Evolutionary conservation across 2,797 vertebrate genomes (phyloP).

Genomic region (Bufotes viridis): DNA sequence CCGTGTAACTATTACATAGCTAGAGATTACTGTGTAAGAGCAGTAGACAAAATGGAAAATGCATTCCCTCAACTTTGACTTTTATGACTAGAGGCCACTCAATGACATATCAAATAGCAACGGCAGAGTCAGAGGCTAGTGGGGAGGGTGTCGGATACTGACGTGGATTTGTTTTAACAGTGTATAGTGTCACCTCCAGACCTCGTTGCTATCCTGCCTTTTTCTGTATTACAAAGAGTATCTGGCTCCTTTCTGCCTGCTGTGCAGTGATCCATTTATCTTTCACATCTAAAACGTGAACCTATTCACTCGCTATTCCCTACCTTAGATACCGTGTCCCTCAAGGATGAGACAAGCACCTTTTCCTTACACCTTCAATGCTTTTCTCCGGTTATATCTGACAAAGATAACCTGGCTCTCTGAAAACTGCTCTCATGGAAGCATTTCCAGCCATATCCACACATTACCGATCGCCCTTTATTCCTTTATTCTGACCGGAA

Average conservation of each 20-base stretch:
- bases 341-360: slow-evolving; percentile 38
- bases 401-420: slow-evolving; percentile 45
- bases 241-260: slow-evolving; percentile 54
- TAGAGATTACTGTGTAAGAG: not conserved
- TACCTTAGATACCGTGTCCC: slow-evolving; percentile 44
- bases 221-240: slow-evolving; percentile 53
- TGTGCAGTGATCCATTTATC: slow-evolving; percentile 62
- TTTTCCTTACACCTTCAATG: slow-evolving; percentile 53
- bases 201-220: slow-evolving; percentile 37
- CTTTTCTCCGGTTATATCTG: slow-evolving; percentile 49
- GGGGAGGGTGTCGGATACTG: slow-evolving; percentile 31
- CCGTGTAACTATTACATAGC: not conserved
- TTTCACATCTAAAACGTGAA: slow-evolving; percentile 53
- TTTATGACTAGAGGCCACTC: slow-evolving; percentile 11
- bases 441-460: slow-evolving; percentile 33
- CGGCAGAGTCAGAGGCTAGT: slow-evolving; percentile 29
- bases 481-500: slow-evolving; percentile 11
- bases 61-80: slow-evolving; percentile 21
- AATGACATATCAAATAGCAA: slow-evolving; percentile 31
- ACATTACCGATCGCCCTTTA: slow-evolving; percentile 3
- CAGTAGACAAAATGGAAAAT: not conserved
- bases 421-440: slow-evolving; percentile 38
- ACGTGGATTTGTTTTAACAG: slow-evolving; percentile 50
- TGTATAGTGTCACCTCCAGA: slow-evolving; percentile 51
- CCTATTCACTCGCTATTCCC: slow-evolving; percentile 46